Evolutionary conservation across 2,113 vertebrate species (phyloP).

Genomic region (Platanista minor): DNA sequence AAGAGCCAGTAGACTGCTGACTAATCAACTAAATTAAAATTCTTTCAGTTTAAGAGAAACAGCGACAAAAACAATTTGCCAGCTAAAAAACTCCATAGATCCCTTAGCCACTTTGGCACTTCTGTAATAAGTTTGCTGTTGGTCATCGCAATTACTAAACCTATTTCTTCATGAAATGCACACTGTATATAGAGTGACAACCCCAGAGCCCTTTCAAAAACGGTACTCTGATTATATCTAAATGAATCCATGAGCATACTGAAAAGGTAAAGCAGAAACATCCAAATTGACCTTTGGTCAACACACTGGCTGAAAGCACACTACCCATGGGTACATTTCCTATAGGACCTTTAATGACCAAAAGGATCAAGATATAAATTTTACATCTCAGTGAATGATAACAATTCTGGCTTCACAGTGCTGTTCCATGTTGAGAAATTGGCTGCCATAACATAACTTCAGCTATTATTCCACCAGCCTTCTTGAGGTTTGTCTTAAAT

Average conservation of each 20-base stretch:
- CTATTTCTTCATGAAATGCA: neutral
- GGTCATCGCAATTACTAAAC: neutral
- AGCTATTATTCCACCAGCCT: slow-evolving; percentile 63
- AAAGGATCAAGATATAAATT: slow-evolving; percentile 65
- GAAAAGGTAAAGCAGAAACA: neutral
- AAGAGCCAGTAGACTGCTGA: neutral
- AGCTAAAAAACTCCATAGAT: neutral
- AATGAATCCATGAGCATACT: neutral
- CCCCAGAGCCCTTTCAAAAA: neutral
- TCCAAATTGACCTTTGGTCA: slow-evolving; percentile 28
- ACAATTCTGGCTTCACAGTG: slow-evolving; percentile 23
- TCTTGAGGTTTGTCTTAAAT: slow-evolving; percentile 70
- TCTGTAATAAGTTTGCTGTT: neutral
- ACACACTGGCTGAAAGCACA: neutral
- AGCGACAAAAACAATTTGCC: neutral
- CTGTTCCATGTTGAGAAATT: slow-evolving; percentile 41
- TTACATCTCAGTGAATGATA: slow-evolving; percentile 69
- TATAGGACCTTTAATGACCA: slow-evolving; percentile 37
- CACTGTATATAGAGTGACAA: slow-evolving; percentile 3
- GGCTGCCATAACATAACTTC: slow-evolving; percentile 70
- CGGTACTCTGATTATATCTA: neutral
- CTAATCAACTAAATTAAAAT: neutral
- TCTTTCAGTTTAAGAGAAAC: neutral
- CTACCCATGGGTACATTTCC: neutral
- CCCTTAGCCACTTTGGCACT: neutral